These are phyloP conservation scores for Drosophila parthenogenetica DNA, from an alignment of 2,888 invertebrate species.

Conservation along the genomic window DNA sequence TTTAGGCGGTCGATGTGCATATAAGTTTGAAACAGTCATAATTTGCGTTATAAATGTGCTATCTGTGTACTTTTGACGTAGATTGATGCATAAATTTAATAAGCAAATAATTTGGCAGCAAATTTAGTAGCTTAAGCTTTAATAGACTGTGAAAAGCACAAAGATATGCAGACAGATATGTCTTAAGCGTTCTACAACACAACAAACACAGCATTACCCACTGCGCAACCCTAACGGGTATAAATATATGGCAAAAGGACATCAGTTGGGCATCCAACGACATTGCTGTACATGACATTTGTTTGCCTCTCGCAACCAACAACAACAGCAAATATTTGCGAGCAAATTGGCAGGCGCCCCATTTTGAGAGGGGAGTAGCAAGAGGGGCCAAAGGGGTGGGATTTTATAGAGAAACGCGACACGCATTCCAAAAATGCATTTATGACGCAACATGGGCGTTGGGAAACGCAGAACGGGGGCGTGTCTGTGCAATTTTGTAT, in stretches of 20 bases:
- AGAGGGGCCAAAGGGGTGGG: not conserved
- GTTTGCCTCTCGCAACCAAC: constrained; percentile 56
- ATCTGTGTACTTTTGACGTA: not conserved
- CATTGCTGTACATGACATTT: constrained; percentile 63
- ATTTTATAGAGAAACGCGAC: constrained; percentile 67
- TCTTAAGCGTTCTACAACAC: no score
- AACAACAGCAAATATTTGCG: constrained; percentile 45
- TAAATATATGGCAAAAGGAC: constrained; percentile 56
- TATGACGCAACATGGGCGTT: constrained; percentile 28
- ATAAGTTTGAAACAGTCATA: not conserved
- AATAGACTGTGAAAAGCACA: no score
- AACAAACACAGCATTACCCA: not conserved
- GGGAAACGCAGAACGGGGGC: constrained; percentile 1
- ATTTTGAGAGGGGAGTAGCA: constrained; percentile 2
- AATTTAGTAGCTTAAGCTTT: no score
- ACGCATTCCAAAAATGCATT: constrained; percentile 78
- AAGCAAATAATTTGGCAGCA: no score
- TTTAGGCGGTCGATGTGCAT: not conserved
- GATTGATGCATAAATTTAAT: no score
- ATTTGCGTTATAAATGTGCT: not conserved
- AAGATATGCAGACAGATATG: no score
- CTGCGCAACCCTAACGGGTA: not conserved
- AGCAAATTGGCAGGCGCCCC: constrained; percentile 71
- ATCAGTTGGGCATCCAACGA: constrained; percentile 51
- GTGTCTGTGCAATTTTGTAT: constrained; percentile 64